A percentile compares a stretch with the other conserved stretches of the same genome.
Evolutionary conservation across 2,797 vertebrate genomes (phyloP).

Genomic region (Lagorchestes hirsutus): DNA sequence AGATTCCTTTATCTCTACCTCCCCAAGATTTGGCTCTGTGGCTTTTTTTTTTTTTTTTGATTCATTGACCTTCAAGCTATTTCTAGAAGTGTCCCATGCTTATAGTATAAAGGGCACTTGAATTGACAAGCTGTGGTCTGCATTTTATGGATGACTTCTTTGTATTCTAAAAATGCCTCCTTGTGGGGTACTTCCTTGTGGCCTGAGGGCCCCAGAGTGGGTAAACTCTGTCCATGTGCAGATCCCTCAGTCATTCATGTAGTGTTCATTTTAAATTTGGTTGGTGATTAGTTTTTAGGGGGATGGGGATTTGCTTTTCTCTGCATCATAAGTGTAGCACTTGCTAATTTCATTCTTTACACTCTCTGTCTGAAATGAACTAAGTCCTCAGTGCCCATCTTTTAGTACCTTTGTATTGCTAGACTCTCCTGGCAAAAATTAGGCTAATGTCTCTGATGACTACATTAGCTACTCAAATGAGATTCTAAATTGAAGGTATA

Average conservation of each 20-base stretch:
- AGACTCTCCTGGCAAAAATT: conserved; percentile 84
- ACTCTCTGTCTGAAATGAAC: conserved; percentile 76
- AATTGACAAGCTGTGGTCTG: conserved; percentile 47
- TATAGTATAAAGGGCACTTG: conserved; percentile 28
- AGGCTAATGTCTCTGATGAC: conserved; percentile 83
- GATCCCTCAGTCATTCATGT: neutral
- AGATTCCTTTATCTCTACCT: neutral
- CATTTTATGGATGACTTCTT: conserved; percentile 58
- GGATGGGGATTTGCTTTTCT: conserved; percentile 75
- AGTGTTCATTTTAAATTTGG: conserved; percentile 70
- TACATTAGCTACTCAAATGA: conserved; percentile 80
- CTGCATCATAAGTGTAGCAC: conserved; percentile 69
- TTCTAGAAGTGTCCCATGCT: conserved; percentile 53
- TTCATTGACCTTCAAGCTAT: conserved; percentile 23
- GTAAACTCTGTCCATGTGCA: conserved; percentile 46
- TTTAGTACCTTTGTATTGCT: conserved; percentile 80
- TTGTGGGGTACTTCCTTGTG: conserved; percentile 23
- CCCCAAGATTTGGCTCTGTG: conserved; percentile 28
- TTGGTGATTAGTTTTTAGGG: conserved; percentile 65
- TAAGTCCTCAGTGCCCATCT: conserved; percentile 76
- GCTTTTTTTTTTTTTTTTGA: conserved; percentile 1
- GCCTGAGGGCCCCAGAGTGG: conserved; percentile 32
- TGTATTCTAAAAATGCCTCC: neutral
- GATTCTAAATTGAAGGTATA: conserved; percentile 81
- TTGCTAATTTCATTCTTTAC: conserved; percentile 76